Conservation (phyloP, 2,113 vertebrate species). For the Myodes glareolus region DNA sequence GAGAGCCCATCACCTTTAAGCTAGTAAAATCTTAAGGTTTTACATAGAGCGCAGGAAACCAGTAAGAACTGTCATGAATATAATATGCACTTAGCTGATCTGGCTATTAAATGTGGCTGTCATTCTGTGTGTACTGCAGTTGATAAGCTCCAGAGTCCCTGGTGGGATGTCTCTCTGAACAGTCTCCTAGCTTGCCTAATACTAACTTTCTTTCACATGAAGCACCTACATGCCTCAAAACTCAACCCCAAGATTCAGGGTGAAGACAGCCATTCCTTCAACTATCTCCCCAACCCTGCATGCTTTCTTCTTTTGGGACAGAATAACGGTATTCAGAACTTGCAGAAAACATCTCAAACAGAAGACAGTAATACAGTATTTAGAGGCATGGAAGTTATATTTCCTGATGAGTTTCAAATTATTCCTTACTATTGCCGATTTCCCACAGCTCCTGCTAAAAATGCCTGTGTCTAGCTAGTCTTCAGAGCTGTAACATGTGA, state of each 20-base stretch:
- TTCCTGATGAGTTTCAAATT: slow-evolving; percentile 1
- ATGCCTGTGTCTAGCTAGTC: background rate
- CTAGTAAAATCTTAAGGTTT: background rate
- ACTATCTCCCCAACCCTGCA: background rate
- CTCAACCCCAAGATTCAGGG: background rate
- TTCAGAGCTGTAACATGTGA: background rate
- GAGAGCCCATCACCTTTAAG: background rate
- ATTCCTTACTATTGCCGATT: background rate
- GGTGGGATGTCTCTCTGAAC: background rate
- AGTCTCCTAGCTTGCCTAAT: background rate
- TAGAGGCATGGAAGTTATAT: background rate
- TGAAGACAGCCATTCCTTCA: background rate
- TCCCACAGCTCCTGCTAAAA: background rate
- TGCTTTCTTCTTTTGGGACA: background rate
- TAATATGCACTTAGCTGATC: background rate
- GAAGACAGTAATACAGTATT: background rate
- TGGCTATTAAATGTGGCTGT: background rate
- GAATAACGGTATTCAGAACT: background rate
- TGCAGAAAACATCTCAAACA: background rate
- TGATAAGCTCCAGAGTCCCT: background rate
- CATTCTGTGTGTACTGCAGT: background rate
- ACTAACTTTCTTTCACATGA: background rate
- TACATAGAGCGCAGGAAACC: background rate
- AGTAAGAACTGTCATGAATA: background rate
- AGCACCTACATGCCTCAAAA: background rate